Conservation (phyloP, 2,797 vertebrate species). For the Chloroceryle inda region DNA sequence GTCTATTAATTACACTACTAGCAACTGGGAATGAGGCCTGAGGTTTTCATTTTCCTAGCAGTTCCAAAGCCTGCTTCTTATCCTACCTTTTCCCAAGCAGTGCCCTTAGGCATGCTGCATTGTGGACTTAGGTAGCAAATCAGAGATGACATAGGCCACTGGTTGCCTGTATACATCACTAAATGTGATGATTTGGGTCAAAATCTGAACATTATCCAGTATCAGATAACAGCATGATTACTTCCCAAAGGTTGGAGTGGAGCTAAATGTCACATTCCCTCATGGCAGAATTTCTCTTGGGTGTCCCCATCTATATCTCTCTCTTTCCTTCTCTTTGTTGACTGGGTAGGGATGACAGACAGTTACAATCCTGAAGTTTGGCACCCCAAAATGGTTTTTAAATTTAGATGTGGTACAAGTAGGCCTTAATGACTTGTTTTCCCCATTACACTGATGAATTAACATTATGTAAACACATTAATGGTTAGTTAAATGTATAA, state of each 20-base stretch:
- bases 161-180: not conserved
- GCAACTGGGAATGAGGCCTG: conserved; percentile 24
- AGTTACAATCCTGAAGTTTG: not conserved
- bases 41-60: conserved; percentile 9
- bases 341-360: not conserved
- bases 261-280: not conserved
- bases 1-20: conserved; percentile 44
- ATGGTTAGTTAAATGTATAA: not conserved
- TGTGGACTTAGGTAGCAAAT: not conserved
- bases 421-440: not conserved
- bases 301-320: not conserved
- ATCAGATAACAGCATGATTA: not conserved
- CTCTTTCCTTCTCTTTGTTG: not conserved
- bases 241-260: not conserved
- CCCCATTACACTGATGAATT: not conserved
- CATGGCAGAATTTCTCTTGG: not conserved
- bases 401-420: not conserved
- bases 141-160: not conserved
- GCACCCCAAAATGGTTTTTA: not conserved
- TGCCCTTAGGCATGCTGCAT: not conserved
- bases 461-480: not conserved
- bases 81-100: not conserved
- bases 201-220: not conserved
- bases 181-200: not conserved
- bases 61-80: not conserved